Evolutionary conservation across 2,888 invertebrate species (phyloP), one percentile per base, ranked within the genome.

Genomic region (Amphipyra tragopoginis): DNA sequence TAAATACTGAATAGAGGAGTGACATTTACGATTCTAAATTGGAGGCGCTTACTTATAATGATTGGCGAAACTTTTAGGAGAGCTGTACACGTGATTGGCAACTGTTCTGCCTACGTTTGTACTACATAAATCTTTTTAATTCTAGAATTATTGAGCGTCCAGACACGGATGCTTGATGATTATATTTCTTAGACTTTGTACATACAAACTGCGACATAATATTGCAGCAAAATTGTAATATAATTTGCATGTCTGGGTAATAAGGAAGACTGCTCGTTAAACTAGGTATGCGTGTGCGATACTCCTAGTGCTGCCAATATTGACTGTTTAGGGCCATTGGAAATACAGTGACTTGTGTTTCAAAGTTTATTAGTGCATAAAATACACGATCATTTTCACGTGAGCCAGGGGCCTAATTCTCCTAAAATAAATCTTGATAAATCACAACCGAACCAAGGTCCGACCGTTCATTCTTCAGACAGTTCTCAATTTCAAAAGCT

Each of bases 11-110:
- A 53, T 54, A 65, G 13, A 50, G 47, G 45, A 40, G 45, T 36
- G 53, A 60, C 52, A 53, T 71, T 48, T 36, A 65, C 56, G 71
- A 56, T 26, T 43, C 53, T 29, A 29, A 71, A 71, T 71, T 42
- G 56, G 33, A 48, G 44, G 45, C 38, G 53, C 50, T 65, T 47
- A 50, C 50, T 29, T 58, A 14, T 13, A 50, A 53, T 51, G 14
- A 70, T 56, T 42, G 40, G 55, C 52, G 36, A 62, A 58, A 49
- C 40, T 58, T 65, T 55, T 39, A 15, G 50, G 40, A 7, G 50
- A 36, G 39, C 10, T 44, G 50, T 53, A 40, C 47, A 60, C 57
- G 58, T 60, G 43, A 60, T 60, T 60, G 50, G 66, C 72, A 71
- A 51, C 53, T 4, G 39, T 33, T 43, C 38, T 21, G 34, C 8